phyloP scores from a whole-genome alignment of 2,888 invertebrate species.

The Dorcus parallelipipedus region DNA sequence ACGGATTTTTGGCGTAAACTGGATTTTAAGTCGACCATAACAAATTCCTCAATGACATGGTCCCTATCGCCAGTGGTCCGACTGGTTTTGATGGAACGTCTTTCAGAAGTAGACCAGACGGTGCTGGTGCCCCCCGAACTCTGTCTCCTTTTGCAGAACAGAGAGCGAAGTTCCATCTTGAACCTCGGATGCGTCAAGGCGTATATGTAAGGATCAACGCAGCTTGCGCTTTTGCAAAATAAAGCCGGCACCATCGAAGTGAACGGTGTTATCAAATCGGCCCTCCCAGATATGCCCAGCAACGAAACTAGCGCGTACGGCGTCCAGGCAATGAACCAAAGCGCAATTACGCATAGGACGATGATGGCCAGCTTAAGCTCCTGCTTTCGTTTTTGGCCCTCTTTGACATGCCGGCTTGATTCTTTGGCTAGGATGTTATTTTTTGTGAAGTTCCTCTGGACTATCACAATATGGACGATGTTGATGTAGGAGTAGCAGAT shows the following conservation, averaged over 20 bases:
- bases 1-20: neutral
- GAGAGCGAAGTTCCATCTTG: conserved; percentile 58
- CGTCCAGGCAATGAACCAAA: conserved; percentile 81
- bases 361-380: conserved; percentile 68
- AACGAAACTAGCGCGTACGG: conserved; percentile 76
- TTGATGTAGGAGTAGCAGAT: conserved; percentile 72
- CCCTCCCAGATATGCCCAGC: conserved; percentile 66
- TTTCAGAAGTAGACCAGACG: neutral
- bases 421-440: conserved; percentile 47
- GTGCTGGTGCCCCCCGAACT: neutral
- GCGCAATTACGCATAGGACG: conserved; percentile 64
- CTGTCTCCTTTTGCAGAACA: conserved; percentile 39
- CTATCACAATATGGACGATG: conserved; percentile 64
- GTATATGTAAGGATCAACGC: conserved; percentile 77
- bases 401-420: conserved; percentile 58
- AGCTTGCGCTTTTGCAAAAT: conserved; percentile 78
- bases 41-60: conserved; percentile 54
- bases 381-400: conserved; percentile 64
- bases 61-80: conserved; percentile 35
- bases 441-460: conserved; percentile 51
- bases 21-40: conserved; percentile 48
- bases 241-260: conserved; percentile 74
- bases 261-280: conserved; percentile 63
- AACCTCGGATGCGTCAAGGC: conserved; percentile 77
- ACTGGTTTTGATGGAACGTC: neutral